These are phyloP conservation scores for Tetraneura akinire DNA, from an alignment of 1,140 invertebrate species.

Conservation along the genomic window DNA sequence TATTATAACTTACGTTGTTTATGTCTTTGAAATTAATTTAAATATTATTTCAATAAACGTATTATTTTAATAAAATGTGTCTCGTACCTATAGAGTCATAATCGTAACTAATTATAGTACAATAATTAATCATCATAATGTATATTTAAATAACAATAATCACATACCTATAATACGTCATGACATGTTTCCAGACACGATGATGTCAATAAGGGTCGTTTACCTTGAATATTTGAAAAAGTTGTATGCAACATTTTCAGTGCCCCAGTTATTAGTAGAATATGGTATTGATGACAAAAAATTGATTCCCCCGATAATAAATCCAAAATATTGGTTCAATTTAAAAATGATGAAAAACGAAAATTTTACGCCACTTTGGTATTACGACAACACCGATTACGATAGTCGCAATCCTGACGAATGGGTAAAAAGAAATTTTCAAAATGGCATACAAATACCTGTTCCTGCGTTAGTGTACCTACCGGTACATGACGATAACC, in stretches of 20 bases:
- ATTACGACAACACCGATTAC: conserved; percentile 13
- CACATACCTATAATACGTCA: too few species aligned
- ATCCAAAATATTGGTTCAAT: background rate
- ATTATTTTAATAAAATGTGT: too few species aligned
- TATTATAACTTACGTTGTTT: too few species aligned
- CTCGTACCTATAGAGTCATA: too few species aligned
- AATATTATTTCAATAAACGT: too few species aligned
- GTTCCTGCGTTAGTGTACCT: too few species aligned
- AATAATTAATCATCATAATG: too few species aligned
- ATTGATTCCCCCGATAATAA: background rate
- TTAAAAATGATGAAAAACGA: background rate
- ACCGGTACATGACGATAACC: background rate
- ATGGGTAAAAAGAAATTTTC: background rate
- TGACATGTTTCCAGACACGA: background rate
- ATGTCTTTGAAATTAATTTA: too few species aligned
- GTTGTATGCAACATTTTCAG: conserved; percentile 11
- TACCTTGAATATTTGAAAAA: conserved; percentile 2
- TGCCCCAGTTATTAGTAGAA: background rate
- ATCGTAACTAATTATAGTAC: too few species aligned
- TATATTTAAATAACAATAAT: too few species aligned
- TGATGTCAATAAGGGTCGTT: background rate
- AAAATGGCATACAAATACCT: background rate
- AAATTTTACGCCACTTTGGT: conserved; percentile 10
- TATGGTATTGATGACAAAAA: background rate
- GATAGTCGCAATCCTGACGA: conserved; percentile 5